Conservation (phyloP, 2,113 vertebrate genomes). For the Entelurus aequoreus region DNA sequence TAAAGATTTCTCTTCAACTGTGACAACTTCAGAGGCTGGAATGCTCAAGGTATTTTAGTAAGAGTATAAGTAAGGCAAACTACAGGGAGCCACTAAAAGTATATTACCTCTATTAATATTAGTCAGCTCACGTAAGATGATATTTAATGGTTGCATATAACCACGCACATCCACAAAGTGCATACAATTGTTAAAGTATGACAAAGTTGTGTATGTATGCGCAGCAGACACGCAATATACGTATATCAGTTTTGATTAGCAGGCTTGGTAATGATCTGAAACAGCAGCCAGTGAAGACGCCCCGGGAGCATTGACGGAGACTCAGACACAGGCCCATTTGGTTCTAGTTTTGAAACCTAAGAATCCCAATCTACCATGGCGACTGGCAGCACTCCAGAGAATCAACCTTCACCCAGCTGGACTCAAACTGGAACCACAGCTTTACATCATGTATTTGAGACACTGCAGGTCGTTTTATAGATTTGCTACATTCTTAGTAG, state of each 20-base stretch:
- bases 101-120: slow-evolving; percentile 14
- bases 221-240: slow-evolving; percentile 41
- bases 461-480: slow-evolving; percentile 31
- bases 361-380: slow-evolving; percentile 49
- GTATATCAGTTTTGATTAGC: slow-evolving; percentile 62
- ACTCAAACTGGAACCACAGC: slow-evolving; percentile 37
- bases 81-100: slow-evolving; percentile 4
- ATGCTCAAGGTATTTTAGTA: slow-evolving; percentile 8
- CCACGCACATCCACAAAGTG: slow-evolving; percentile 11
- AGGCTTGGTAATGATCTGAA: slow-evolving; percentile 56
- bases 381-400: slow-evolving; percentile 57
- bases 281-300: slow-evolving; percentile 47
- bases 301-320: slow-evolving; percentile 34
- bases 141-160: slow-evolving; percentile 22
- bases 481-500: slow-evolving; percentile 26
- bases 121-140: slow-evolving; percentile 9
- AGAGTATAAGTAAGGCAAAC: slow-evolving; percentile 5
- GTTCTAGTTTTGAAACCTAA: slow-evolving; percentile 65
- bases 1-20: slow-evolving; percentile 12
- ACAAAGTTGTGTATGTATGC: slow-evolving; percentile 19
- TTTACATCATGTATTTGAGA: slow-evolving; percentile 26
- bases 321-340: slow-evolving; percentile 35
- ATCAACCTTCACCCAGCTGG: slow-evolving; percentile 52
- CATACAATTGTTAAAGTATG: slow-evolving; percentile 25
- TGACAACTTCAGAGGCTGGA: slow-evolving; percentile 15